Conservation (phyloP, 64 coral and sea anemone species). For the Pocillopora verrucosa region DNA sequence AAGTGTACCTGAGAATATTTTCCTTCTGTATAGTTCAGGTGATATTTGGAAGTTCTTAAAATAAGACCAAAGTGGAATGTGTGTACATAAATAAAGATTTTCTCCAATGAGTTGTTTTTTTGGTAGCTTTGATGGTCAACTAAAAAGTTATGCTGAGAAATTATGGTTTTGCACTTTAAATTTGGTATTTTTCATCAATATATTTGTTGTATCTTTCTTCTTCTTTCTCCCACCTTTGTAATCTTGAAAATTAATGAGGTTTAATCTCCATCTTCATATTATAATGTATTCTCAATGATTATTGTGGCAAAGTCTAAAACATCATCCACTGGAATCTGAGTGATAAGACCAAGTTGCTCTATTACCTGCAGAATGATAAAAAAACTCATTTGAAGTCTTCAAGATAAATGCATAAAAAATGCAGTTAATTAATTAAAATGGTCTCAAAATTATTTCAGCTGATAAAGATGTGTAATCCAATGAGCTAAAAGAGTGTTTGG, state of each 20-base stretch:
- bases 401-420: not conserved
- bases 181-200: not conserved
- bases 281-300: conserved; percentile 71
- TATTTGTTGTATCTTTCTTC: not conserved
- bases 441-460: too few species aligned
- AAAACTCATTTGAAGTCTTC: not conserved
- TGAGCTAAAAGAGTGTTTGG: too few species aligned
- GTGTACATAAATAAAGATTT: not conserved
- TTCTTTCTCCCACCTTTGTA: not conserved
- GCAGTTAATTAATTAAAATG: too few species aligned
- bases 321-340: conserved; percentile 94
- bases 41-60: not conserved
- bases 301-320: conserved; percentile 99
- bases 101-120: not conserved
- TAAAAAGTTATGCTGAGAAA: not conserved
- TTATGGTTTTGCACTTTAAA: not conserved
- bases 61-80: not conserved
- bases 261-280: not conserved
- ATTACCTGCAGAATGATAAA: conserved; percentile 67
- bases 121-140: not conserved
- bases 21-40: not conserved
- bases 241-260: not conserved
- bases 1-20: not conserved
- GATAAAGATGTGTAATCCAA: too few species aligned
- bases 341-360: conserved; percentile 85